phyloP scores from a whole-genome alignment of 1,140 invertebrate species.

The Matsumurasca onukii region DNA sequence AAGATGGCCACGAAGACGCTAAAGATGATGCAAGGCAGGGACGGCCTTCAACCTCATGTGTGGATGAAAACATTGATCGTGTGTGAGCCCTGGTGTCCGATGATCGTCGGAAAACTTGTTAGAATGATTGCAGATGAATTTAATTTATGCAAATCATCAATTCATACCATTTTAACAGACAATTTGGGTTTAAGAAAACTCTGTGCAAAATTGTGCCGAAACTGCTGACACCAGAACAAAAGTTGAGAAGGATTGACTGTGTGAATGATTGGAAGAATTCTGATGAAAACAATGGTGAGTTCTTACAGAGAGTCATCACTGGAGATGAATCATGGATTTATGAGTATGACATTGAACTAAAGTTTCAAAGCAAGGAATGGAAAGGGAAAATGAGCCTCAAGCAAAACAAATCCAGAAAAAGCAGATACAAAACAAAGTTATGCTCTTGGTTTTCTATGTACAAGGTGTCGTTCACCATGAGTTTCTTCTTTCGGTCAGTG shows the following conservation, averaged over 20 bases:
- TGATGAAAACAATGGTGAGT: background rate
- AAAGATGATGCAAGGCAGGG: background rate
- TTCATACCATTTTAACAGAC: background rate
- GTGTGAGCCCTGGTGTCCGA: background rate
- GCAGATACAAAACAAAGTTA: background rate
- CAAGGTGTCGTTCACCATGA: background rate
- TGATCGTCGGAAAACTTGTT: background rate
- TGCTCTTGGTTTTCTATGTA: background rate
- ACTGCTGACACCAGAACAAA: background rate
- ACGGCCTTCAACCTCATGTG: background rate
- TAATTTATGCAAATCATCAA: background rate
- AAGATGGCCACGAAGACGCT: background rate
- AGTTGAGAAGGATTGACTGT: background rate
- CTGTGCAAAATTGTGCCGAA: too few relatives aligned
- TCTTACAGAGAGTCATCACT: background rate
- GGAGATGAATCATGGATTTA: background rate
- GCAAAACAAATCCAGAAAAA: background rate
- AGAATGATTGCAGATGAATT: background rate
- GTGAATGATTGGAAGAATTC: background rate
- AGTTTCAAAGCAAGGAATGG: background rate
- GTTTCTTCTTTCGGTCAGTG: background rate
- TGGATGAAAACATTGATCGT: background rate
- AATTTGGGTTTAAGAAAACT: background rate
- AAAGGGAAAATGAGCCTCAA: background rate
- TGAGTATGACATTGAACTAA: background rate